These are phyloP conservation scores for Drosophila prosaltans DNA, from an alignment of 1,140 invertebrate species.

Conservation along the genomic window DNA sequence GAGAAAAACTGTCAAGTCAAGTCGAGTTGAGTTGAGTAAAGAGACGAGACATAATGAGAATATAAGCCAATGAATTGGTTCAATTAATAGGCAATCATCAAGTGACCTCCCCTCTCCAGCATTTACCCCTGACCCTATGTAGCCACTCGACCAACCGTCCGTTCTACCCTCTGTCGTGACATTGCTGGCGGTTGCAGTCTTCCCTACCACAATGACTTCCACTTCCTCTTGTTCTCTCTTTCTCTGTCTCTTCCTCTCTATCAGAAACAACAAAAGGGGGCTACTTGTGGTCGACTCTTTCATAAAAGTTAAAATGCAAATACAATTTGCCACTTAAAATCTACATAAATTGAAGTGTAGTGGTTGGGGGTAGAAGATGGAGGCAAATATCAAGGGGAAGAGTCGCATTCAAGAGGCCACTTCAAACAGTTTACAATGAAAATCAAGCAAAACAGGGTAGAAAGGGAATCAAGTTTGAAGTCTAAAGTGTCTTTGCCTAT, in stretches of 20 bases:
- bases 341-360: slow-evolving; percentile 63
- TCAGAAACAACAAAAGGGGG: slow-evolving; percentile 38
- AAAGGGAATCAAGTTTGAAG: slow-evolving; percentile 11
- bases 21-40: neutral
- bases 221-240: neutral
- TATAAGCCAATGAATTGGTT: slow-evolving; percentile 30
- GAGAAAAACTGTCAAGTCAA: slow-evolving; percentile 12
- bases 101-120: slow-evolving; percentile 12
- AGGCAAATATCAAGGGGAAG: slow-evolving; percentile 13
- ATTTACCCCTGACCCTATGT: slow-evolving; percentile 12
- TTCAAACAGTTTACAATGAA: slow-evolving; percentile 67
- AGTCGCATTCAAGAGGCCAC: slow-evolving; percentile 53
- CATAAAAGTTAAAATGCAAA: slow-evolving; percentile 70
- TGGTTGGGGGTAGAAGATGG: neutral
- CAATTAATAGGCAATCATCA: slow-evolving; percentile 65
- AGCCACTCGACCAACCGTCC: neutral
- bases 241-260: neutral
- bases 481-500: slow-evolving; percentile 18
- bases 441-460: slow-evolving; percentile 28
- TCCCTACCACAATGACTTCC: neutral
- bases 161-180: slow-evolving; percentile 3
- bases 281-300: slow-evolving; percentile 66
- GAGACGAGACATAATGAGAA: slow-evolving; percentile 1
- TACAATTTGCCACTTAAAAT: slow-evolving; percentile 80
- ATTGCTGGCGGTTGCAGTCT: neutral